Evolutionary conservation across 2,797 vertebrate species (phyloP).

Genomic region (Tapera naevia): DNA sequence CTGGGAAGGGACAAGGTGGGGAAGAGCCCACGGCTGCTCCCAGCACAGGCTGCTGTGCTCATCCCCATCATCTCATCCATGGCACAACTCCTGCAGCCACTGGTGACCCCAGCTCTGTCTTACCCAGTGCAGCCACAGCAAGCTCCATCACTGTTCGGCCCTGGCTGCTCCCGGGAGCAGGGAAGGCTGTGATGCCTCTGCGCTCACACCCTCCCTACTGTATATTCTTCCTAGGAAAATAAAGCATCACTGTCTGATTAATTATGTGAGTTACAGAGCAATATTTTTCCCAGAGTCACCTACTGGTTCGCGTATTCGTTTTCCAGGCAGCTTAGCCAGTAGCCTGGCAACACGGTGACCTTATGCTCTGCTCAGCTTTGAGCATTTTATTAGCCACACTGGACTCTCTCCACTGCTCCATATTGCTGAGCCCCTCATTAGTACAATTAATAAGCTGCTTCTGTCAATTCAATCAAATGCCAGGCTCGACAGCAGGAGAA

Average conservation of each 20-base stretch:
- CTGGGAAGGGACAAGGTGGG: not conserved
- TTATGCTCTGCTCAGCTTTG: constrained; percentile 50
- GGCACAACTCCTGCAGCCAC: not conserved
- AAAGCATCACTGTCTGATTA: constrained; percentile 56
- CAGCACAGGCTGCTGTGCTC: rapidly evolving
- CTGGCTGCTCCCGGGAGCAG: rapidly evolving
- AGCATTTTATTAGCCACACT: constrained; percentile 65
- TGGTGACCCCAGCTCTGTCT: rapidly evolving
- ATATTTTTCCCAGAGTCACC: constrained; percentile 62
- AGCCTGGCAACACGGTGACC: constrained; percentile 73
- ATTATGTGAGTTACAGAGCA: constrained; percentile 49
- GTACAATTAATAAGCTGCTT: constrained; percentile 70
- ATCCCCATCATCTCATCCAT: rapidly evolving
- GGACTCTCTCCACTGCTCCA: constrained; percentile 49
- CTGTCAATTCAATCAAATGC: constrained; percentile 67
- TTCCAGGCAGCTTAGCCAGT: constrained; percentile 66
- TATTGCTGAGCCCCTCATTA: constrained; percentile 73
- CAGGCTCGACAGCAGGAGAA: constrained; percentile 59
- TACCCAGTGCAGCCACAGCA: rapidly evolving
- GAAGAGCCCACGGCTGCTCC: not conserved
- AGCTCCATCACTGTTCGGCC: not conserved
- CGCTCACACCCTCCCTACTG: not conserved
- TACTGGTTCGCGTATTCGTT: constrained; percentile 47
- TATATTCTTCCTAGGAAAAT: constrained; percentile 27
- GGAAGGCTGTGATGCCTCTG: rapidly evolving